phyloP scores from a whole-genome alignment of 1,140 invertebrate genomes.

The Drosophila ironensis region DNA sequence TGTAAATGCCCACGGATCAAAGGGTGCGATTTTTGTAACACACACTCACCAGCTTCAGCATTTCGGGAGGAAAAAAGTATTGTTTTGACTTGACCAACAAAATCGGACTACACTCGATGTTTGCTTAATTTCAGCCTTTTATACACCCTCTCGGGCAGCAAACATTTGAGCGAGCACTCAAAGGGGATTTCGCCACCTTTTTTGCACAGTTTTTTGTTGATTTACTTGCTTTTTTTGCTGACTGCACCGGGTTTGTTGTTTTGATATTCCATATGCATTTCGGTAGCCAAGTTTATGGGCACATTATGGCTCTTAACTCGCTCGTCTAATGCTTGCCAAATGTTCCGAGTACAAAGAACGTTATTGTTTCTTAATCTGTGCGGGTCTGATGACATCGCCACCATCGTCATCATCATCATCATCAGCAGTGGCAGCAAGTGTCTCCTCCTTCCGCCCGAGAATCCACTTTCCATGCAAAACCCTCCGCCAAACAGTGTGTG shows the following conservation, averaged over 20 bases:
- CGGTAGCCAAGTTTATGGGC: slow-evolving; percentile 52
- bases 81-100: slow-evolving; percentile 36
- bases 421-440: slow-evolving; percentile 11
- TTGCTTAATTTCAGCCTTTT: slow-evolving; percentile 35
- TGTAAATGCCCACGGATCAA: slow-evolving; percentile 1
- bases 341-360: slow-evolving; percentile 30
- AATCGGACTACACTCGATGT: slow-evolving; percentile 50
- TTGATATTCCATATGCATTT: slow-evolving; percentile 68
- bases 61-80: slow-evolving; percentile 28
- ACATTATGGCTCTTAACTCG: slow-evolving; percentile 59
- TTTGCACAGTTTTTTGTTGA: background rate
- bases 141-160: slow-evolving; percentile 26
- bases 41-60: slow-evolving; percentile 68
- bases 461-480: slow-evolving; percentile 22
- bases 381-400: slow-evolving; percentile 39
- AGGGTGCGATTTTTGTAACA: slow-evolving; percentile 3
- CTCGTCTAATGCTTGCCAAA: slow-evolving; percentile 48
- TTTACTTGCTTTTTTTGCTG: slow-evolving; percentile 11
- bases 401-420: slow-evolving; percentile 23
- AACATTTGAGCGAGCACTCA: slow-evolving; percentile 12
- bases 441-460: background rate
- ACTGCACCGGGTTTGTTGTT: slow-evolving; percentile 48
- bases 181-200: slow-evolving; percentile 26
- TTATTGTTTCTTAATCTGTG: slow-evolving; percentile 74
- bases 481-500: slow-evolving; percentile 1